These are phyloP conservation scores for Phalanger gymnotis DNA, from an alignment of 2,797 vertebrate genomes.

Conservation along the genomic window DNA sequence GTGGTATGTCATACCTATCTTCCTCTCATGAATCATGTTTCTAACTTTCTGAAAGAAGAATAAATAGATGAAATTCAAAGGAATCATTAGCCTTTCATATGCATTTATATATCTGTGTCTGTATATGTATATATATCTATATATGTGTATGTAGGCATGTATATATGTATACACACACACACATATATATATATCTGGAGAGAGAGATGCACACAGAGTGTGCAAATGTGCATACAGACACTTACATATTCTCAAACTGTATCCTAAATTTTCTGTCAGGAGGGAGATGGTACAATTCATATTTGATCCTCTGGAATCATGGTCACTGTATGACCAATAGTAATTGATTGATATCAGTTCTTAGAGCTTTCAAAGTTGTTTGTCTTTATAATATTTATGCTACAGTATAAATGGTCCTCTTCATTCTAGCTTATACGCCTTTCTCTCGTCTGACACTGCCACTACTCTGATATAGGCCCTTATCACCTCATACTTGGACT, in stretches of 20 bases:
- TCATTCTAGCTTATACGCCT: background rate
- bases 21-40: background rate
- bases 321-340: background rate
- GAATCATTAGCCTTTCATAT: slow-evolving; percentile 35
- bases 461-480: background rate
- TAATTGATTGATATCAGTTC: background rate
- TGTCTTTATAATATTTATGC: background rate
- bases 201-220: background rate
- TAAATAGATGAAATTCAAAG: background rate
- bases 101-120: background rate
- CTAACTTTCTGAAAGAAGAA: slow-evolving; percentile 31
- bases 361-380: background rate
- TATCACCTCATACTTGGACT: background rate
- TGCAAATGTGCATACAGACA: background rate
- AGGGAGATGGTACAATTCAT: background rate
- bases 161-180: too few relatives aligned
- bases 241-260: background rate
- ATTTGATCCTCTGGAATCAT: background rate
- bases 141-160: too few relatives aligned
- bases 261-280: background rate
- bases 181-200: too few relatives aligned
- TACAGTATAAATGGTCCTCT: background rate
- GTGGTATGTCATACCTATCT: background rate
- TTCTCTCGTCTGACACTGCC: background rate
- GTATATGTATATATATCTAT: too few relatives aligned